Conservation (phyloP, 1,140 invertebrate species). For the Lerema accius region DNA sequence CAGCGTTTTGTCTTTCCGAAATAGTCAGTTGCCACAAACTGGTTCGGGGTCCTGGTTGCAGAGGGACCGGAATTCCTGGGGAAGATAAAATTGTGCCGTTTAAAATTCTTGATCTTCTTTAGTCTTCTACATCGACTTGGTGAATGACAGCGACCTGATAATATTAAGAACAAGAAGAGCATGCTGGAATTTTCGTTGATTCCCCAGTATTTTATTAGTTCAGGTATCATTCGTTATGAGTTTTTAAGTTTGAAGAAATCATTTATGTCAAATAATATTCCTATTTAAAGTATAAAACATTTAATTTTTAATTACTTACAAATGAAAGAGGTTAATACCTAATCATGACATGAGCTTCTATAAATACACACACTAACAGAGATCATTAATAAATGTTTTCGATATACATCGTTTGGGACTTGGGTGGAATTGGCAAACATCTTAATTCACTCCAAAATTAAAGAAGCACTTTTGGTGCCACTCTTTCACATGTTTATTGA, state of each 20-base stretch:
- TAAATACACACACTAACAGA: not conserved
- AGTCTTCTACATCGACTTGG: not conserved
- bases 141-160: no score
- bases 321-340: no score
- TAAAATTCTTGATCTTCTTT: constrained; percentile 23
- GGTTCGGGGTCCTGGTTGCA: constrained; percentile 54
- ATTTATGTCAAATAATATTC: no score
- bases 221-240: no score
- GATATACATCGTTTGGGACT: not conserved
- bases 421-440: not conserved
- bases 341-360: no score
- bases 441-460: constrained; percentile 40
- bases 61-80: constrained; percentile 53
- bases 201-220: no score
- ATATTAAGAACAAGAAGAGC: no score
- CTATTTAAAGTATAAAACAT: no score
- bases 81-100: constrained; percentile 58
- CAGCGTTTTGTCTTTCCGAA: constrained; percentile 72
- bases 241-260: no score
- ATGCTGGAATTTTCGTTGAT: no score
- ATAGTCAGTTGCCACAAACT: constrained; percentile 79
- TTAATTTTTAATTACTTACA: no score
- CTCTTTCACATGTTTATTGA: constrained; percentile 56
- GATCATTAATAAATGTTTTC: not conserved
- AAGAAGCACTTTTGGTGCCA: constrained; percentile 54